Percentiles rank a stretch among this genome's conserved stretches.
Conservation (phyloP, 1,140 invertebrate species). For the Drosophila pectinifera region DNA sequence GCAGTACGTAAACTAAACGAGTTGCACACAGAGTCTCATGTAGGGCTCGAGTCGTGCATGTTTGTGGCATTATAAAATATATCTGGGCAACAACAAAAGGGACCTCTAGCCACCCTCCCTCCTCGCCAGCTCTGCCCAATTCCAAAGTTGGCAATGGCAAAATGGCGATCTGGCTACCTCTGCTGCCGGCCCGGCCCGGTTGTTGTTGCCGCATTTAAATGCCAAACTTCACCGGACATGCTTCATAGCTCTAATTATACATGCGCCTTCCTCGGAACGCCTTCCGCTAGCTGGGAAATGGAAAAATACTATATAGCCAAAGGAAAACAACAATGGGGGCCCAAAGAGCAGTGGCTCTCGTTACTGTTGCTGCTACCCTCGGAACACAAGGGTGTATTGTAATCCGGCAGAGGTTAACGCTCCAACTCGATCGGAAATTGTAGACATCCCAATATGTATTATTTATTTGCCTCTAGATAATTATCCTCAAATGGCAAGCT, state of each 20-base stretch:
- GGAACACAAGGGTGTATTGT: not conserved
- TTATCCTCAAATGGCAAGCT: not conserved
- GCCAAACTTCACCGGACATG: constrained; percentile 83
- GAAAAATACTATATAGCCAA: constrained; percentile 41
- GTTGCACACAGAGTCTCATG: constrained; percentile 58
- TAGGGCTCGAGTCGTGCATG: constrained; percentile 61
- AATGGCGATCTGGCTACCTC: constrained; percentile 50
- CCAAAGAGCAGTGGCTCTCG: constrained; percentile 28
- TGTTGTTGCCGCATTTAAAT: constrained; percentile 75
- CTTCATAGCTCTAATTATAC: constrained; percentile 84
- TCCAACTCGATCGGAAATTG: not conserved
- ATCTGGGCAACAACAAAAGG: constrained; percentile 52
- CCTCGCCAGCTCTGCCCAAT: constrained; percentile 24
- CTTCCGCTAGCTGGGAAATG: constrained; percentile 58
- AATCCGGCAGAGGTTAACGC: not conserved
- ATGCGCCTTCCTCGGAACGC: constrained; percentile 76
- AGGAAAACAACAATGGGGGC: constrained; percentile 38
- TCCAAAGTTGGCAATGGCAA: constrained; percentile 51
- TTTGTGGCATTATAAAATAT: constrained; percentile 79
- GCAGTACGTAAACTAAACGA: constrained; percentile 60
- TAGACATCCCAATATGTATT: too few relatives aligned
- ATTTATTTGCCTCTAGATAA: too few relatives aligned
- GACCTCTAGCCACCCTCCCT: not conserved
- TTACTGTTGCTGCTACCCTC: constrained; percentile 19
- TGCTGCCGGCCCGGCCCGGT: constrained; percentile 10